A percentile compares a stretch with the other conserved stretches of the same genome.
Evolutionary conservation across 92 coral and sea anemone genomes (phyloP).

Genomic region (Epizoanthus illoricatus): DNA sequence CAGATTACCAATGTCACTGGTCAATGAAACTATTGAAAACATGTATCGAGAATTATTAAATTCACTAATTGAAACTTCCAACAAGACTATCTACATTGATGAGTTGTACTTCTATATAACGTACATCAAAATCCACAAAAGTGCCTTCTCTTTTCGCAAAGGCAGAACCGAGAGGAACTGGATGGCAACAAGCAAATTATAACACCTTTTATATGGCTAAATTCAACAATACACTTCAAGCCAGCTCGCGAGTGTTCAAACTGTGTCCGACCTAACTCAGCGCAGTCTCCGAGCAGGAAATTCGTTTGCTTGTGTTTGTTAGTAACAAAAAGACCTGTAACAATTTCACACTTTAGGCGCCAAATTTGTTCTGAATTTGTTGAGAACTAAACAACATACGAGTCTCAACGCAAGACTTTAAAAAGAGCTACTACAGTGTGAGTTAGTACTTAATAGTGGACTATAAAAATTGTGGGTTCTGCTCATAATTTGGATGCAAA

Average conservation of each 20-base stretch:
- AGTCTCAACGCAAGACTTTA: neutral
- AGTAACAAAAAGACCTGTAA: neutral
- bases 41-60: neutral
- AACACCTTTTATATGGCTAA: neutral
- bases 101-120: too few species aligned
- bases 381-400: conserved; percentile 15
- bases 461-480: neutral
- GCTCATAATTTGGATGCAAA: neutral
- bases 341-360: neutral
- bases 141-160: too few species aligned
- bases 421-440: neutral
- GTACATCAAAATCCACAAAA: too few species aligned
- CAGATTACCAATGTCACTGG: neutral
- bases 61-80: conserved; percentile 1
- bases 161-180: neutral
- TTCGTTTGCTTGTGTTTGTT: too few species aligned
- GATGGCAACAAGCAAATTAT: neutral
- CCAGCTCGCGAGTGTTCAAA: neutral
- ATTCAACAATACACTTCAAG: neutral
- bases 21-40: neutral
- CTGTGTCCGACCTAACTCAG: conserved; percentile 1
- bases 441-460: neutral
- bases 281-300: neutral
- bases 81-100: too few species aligned
- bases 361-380: conserved; percentile 4